Evolutionary conservation across 2,113 vertebrate species (phyloP), one percentile per base, ranked within the genome.

Genomic region (Myrmecophaga tridactyla): DNA sequence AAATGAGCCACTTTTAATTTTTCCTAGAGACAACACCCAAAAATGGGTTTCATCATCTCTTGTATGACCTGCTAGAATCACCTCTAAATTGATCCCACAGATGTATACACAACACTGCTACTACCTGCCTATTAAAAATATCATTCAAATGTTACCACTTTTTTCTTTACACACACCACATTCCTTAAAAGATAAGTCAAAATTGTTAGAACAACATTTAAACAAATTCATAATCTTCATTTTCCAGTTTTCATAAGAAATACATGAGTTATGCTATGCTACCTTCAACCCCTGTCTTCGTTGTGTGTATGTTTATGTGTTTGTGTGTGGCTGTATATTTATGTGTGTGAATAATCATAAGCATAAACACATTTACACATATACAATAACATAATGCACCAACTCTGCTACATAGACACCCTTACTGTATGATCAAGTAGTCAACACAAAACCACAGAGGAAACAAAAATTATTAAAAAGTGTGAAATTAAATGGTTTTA

Each of bases 221-320:
- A 39, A 51, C 84, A 17, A 6, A 0, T 60, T 53, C 25, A 73
- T 65, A 62, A 73, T 88, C 62, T 46, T 88, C 25, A 70, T 84
- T 96, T 85, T 81, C 5, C 3, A 39, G 20, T n/a, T 81, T 70
- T 18, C 60, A 81, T 72, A 39, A 86, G 34, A 63, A 85, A 88
- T 23, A 76, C 7, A 36, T 51, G 8, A 73, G 5, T 90, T 14
- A 36, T 84, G 23, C 31, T 36, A 53, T 72, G 21, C 39, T 41
- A 14, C 9, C 4, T 43, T 73, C 13, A 73, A 41, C 23, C 10
- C 25, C 39, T 73, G 11, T 73, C 36, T 12, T 73, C 2, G 10
- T 0, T 84, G 4, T 81, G 6, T n/a, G 6, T 15, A 2, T 48
- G 8, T n/a, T 0, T 31, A 1, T 46, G 69, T 18, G 12, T 41